phyloP scores from a whole-genome alignment of 1,140 invertebrate species.

The Dendrolimus kikuchii region DNA sequence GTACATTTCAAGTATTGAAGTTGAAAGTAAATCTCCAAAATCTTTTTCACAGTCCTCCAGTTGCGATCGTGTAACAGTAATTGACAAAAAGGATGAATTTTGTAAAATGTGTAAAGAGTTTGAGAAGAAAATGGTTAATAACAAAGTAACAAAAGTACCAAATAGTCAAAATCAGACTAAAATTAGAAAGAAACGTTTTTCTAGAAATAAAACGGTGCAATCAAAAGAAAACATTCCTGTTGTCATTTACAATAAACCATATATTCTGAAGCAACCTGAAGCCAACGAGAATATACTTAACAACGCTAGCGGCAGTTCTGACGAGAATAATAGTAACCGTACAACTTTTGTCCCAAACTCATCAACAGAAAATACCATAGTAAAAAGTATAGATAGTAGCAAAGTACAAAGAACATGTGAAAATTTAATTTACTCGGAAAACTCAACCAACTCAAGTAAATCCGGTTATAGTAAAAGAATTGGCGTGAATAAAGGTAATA shows the following conservation, averaged over 20 bases:
- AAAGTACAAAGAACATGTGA: no score
- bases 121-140: slow-evolving; percentile 11
- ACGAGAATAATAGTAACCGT: no score
- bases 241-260: neutral
- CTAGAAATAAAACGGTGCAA: slow-evolving; percentile 2
- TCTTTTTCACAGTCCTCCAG: slow-evolving; percentile 42
- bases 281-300: no score
- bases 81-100: slow-evolving; percentile 39
- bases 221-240: neutral
- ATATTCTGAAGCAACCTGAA: no score
- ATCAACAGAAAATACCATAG: no score
- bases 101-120: slow-evolving; percentile 17
- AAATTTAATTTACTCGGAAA: slow-evolving; percentile 5
- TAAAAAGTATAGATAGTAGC: no score
- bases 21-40: slow-evolving; percentile 27
- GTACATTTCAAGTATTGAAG: slow-evolving; percentile 41
- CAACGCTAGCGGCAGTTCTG: no score
- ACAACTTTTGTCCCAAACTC: no score
- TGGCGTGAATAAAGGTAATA: slow-evolving; percentile 1
- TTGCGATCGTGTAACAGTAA: slow-evolving; percentile 51
- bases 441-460: slow-evolving; percentile 14
- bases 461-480: slow-evolving; percentile 2
- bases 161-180: slow-evolving; percentile 7
- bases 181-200: slow-evolving; percentile 5
- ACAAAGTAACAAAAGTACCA: slow-evolving; percentile 4